Conservation (phyloP, 2,888 invertebrate species). For the Thereva nobilitata region DNA sequence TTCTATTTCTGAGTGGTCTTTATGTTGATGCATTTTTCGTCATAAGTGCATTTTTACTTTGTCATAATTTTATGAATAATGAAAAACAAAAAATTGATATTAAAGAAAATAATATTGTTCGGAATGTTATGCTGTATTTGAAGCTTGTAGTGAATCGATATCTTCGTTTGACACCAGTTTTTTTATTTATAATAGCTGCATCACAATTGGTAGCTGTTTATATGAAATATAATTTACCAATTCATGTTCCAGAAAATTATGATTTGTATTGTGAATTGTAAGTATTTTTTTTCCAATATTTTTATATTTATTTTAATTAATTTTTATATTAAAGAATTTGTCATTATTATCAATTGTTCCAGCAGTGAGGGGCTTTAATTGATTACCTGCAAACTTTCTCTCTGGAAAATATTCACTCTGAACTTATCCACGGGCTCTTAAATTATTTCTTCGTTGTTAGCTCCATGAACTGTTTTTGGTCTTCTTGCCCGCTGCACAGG, state of each 20-base stretch:
- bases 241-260: neutral
- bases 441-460: too few relatives aligned
- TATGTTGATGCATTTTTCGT: conserved; percentile 22
- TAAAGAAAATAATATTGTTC: neutral
- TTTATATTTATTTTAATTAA: too few relatives aligned
- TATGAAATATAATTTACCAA: conserved; percentile 4
- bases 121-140: conserved; percentile 3
- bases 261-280: conserved; percentile 12
- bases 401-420: too few relatives aligned
- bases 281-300: neutral
- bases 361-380: too few relatives aligned
- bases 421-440: too few relatives aligned
- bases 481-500: too few relatives aligned
- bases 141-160: conserved; percentile 18
- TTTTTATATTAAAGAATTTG: too few relatives aligned
- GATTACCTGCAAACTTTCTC: too few relatives aligned
- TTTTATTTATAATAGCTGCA: conserved; percentile 6
- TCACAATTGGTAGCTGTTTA: conserved; percentile 13
- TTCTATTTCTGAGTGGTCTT: neutral
- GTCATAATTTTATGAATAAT: conserved; percentile 23
- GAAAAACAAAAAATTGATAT: neutral
- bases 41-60: conserved; percentile 12
- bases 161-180: conserved; percentile 11
- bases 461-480: too few relatives aligned
- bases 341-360: too few relatives aligned